These are phyloP conservation scores for Trachelus iudaicus DNA, from an alignment of 2,888 invertebrate species.

Conservation along the genomic window DNA sequence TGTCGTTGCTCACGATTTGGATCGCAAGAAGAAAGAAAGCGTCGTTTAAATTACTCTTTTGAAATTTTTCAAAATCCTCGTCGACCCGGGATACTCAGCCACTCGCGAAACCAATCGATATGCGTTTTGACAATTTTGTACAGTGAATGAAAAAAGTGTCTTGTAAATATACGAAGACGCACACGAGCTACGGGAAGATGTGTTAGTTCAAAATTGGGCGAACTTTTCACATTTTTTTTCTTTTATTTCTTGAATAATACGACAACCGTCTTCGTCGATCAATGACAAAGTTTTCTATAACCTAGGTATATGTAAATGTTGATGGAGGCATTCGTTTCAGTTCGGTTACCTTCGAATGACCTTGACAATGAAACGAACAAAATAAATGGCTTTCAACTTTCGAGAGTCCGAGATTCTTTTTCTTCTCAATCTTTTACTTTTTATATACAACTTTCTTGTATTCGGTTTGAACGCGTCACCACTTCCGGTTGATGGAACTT, in stretches of 20 bases:
- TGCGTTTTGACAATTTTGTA: slow-evolving; percentile 26
- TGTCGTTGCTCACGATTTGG: not conserved
- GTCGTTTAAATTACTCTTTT: not conserved
- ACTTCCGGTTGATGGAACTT: slow-evolving; percentile 80
- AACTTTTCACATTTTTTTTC: not conserved
- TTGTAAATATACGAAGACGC: not conserved
- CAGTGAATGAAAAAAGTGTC: slow-evolving; percentile 30
- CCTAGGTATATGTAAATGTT: not conserved
- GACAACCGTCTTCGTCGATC: not conserved
- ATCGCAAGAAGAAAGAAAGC: not conserved
- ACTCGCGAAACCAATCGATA: not conserved
- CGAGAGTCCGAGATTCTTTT: not conserved
- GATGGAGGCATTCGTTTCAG: not conserved
- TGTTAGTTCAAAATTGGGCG: not conserved
- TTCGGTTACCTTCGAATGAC: not conserved
- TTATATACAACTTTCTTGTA: slow-evolving; percentile 94
- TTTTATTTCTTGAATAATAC: not conserved
- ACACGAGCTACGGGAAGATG: slow-evolving; percentile 3
- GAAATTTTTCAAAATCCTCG: not conserved
- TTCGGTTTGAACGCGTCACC: slow-evolving; percentile 87
- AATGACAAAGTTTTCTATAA: not conserved
- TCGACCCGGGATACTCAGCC: not conserved
- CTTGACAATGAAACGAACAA: not conserved
- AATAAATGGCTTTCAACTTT: not conserved
- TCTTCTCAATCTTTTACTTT: slow-evolving; percentile 22